A percentile compares a stretch with the other conserved stretches of the same genome.
phyloP scores from a whole-genome alignment of 2,797 vertebrate species.

The Acanthis flammea region DNA sequence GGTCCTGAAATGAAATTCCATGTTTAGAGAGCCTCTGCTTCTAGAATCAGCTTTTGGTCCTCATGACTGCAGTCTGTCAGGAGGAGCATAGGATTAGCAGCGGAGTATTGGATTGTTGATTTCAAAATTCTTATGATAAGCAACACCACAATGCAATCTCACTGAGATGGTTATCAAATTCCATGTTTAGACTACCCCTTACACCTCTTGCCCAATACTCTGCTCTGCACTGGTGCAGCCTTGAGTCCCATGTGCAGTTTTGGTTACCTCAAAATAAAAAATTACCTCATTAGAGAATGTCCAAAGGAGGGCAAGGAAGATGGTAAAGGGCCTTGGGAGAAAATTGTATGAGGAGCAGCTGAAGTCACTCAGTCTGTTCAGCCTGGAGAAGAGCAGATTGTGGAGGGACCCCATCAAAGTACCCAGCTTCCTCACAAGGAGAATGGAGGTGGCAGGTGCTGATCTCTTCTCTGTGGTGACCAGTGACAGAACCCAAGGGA shows the following conservation, averaged over 20 bases:
- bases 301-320: neutral
- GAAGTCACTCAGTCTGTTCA: neutral
- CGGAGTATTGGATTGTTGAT: neutral
- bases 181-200: neutral
- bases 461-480: neutral
- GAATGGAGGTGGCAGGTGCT: neutral
- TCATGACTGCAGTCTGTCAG: neutral
- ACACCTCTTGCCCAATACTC: neutral
- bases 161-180: neutral
- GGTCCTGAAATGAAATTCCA: neutral
- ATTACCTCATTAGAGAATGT: neutral
- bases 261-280: neutral
- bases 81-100: neutral
- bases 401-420: neutral
- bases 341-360: neutral
- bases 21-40: neutral
- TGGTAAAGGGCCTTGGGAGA: too few species aligned
- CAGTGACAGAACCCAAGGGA: neutral
- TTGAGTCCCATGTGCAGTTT: rapidly evolving
- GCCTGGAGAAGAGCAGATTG: neutral
- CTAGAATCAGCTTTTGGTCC: neutral
- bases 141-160: neutral
- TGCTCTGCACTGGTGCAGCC: neutral
- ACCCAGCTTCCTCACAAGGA: neutral
- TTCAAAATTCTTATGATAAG: neutral